A percentile compares a stretch with the other conserved stretches of the same genome.
Conservation (phyloP, 1,140 invertebrate species). For the Papilio helenus region DNA sequence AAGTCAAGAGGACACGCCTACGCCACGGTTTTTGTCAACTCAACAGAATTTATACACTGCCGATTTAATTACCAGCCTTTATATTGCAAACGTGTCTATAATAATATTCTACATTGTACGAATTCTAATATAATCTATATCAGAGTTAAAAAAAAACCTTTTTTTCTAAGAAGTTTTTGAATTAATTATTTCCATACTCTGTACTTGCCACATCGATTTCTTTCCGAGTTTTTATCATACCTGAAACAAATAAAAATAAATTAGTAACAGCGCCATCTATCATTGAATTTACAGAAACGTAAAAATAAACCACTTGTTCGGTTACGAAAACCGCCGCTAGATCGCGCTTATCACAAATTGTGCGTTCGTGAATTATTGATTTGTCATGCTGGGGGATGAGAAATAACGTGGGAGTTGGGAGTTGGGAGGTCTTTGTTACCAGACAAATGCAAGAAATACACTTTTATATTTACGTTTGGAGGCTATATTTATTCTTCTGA, state of each 20-base stretch:
- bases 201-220: background rate
- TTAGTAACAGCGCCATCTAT: slow-evolving; percentile 37
- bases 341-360: slow-evolving; percentile 17
- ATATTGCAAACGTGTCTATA: background rate
- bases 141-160: no score
- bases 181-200: no score
- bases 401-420: background rate
- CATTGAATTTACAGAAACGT: background rate
- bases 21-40: slow-evolving; percentile 7
- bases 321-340: background rate
- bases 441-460: background rate
- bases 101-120: no score
- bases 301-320: background rate
- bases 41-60: background rate
- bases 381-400: background rate
- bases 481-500: slow-evolving; percentile 18
- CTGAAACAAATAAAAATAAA: slow-evolving; percentile 35
- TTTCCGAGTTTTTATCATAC: background rate
- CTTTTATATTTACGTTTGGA: background rate
- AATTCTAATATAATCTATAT: no score
- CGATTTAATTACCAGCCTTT: background rate
- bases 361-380: slow-evolving; percentile 13
- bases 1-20: slow-evolving; percentile 4
- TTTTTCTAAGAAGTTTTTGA: no score
- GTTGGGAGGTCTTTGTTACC: background rate